Evolutionary conservation across 2,888 invertebrate species (phyloP), one percentile per base, ranked within the genome.

Genomic region (Cantharis lateralis): DNA sequence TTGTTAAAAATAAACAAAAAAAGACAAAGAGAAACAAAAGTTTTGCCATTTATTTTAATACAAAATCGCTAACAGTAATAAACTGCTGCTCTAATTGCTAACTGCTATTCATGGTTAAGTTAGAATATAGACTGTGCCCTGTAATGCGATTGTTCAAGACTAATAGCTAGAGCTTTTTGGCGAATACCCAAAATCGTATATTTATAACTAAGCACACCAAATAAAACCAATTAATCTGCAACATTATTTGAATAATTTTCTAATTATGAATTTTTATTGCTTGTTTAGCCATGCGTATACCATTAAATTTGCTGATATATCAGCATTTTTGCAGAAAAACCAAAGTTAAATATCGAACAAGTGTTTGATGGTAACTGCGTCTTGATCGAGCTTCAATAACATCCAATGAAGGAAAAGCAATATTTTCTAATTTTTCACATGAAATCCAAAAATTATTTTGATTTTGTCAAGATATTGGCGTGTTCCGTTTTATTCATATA

Each of bases 1-100:
- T 48, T 48, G 48, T 48, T 48, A 48, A 48, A 32, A 48, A n/a
- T 48, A 48, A 48, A 48, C 48, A 48, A 48, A 48, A 32, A 48
- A 48, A 4, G n/a, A 48, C 48, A 48, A 48, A 48, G 48, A 48
- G 72, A 15, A 20, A 18, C 63, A 72, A 78, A 78, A 71, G 75
- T 78, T 78, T 75, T 15, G 62, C 70, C 75, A 71, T 78, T 74
- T 66, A 63, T 78, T 78, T 78, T 74, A 74, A 77, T 73, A 74
- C 71, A 63, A 68, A 71, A 75, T 75, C 71, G 75, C 75, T 75
- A 75, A 75, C 75, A 71, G 71, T 75, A 75, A 75, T 75, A 75
- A 75, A 75, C 71, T 75, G 71, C 71, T 16, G 71, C 75, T 71
- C 75, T 75, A 75, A 75, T 75, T 75, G 75, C 71, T 71, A 75